Conservation (phyloP, 2,888 invertebrate genomes). For the Dolichopus griseipennis region DNA sequence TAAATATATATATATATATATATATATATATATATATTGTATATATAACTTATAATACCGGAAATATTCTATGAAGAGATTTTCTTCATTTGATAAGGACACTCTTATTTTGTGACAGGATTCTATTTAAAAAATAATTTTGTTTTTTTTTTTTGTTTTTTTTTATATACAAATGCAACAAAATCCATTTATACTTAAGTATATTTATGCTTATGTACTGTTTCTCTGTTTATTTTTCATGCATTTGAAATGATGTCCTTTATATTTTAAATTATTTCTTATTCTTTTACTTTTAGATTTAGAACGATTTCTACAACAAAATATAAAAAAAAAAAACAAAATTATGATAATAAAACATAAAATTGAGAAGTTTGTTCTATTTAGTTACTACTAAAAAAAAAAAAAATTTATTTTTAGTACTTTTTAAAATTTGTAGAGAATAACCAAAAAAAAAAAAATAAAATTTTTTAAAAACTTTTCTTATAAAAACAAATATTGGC, state of each 20-base stretch:
- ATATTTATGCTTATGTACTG: neutral
- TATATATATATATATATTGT: neutral
- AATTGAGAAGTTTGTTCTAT: neutral
- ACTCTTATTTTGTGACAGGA: constrained; percentile 6
- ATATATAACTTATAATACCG: neutral
- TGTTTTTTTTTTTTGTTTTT: neutral
- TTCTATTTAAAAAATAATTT: neutral
- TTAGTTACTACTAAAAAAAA: neutral
- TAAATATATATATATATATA: neutral
- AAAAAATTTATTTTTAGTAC: neutral
- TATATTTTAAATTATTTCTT: constrained; percentile 4
- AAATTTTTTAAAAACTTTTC: neutral
- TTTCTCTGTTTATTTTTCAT: neutral
- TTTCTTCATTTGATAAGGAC: neutral
- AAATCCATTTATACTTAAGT: neutral
- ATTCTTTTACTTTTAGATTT: constrained; percentile 4
- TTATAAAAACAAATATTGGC: neutral
- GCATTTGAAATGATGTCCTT: constrained; percentile 4
- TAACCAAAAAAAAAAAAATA: no score
- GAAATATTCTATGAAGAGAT: constrained; percentile 6
- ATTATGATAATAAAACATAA: no score
- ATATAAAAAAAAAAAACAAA: neutral
- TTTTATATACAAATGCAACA: neutral
- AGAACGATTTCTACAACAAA: neutral
- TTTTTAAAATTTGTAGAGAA: neutral